These are phyloP conservation scores for Agriopis leucophaearia DNA, from an alignment of 2,888 invertebrate species.

Conservation along the genomic window DNA sequence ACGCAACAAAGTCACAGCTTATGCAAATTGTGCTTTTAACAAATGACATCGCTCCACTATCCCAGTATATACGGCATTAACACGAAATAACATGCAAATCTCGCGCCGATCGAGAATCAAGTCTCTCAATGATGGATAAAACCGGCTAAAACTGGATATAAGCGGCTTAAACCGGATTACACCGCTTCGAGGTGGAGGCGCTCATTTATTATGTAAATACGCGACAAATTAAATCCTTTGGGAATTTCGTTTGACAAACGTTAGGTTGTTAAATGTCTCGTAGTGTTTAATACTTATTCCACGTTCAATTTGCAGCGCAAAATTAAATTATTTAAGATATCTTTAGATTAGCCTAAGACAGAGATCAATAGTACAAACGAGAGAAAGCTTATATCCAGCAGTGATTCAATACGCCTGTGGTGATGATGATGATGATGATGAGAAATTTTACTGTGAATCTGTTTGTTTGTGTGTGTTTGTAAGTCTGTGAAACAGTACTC, in stretches of 20 bases:
- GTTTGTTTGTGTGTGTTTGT: no score
- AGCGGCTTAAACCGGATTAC: slow-evolving; percentile 73
- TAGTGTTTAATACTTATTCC: slow-evolving; percentile 52
- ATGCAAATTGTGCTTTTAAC: slow-evolving; percentile 62
- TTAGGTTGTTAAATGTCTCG: slow-evolving; percentile 66
- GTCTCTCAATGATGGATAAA: slow-evolving; percentile 84
- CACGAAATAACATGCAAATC: slow-evolving; percentile 81
- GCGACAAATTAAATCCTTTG: slow-evolving; percentile 85
- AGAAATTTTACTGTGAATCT: no score
- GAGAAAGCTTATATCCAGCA: no score
- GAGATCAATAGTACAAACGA: no score
- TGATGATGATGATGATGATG: no score
- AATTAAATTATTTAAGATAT: neutral
- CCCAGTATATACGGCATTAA: slow-evolving; percentile 75
- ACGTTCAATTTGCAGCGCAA: slow-evolving; percentile 46
- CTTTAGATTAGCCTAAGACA: no score
- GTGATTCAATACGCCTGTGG: no score
- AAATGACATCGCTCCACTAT: slow-evolving; percentile 57
- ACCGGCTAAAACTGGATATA: slow-evolving; percentile 64
- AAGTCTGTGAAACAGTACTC: no score
- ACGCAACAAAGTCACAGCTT: slow-evolving; percentile 30
- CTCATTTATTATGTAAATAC: slow-evolving; percentile 86
- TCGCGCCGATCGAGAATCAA: slow-evolving; percentile 83
- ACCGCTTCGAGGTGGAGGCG: slow-evolving; percentile 76
- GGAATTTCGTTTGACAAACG: slow-evolving; percentile 82